phyloP scores from a whole-genome alignment of 1,140 invertebrate species.

The Nylanderia fulva region DNA sequence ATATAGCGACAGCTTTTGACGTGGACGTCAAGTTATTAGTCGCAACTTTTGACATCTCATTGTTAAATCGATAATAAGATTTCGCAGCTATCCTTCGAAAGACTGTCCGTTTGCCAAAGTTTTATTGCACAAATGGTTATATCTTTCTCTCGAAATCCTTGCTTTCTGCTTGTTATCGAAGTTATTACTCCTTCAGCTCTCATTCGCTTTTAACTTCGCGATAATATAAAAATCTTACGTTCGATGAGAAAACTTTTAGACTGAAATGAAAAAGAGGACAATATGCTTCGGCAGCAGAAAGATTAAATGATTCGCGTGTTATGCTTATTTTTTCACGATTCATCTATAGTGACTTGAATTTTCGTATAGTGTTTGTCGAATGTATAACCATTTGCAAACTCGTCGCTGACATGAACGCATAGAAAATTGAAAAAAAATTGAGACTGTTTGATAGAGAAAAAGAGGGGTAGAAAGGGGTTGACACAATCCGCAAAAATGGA shows the following conservation, averaged over 20 bases:
- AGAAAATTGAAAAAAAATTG: constrained; percentile 7
- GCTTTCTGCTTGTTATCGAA: background rate
- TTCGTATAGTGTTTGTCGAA: constrained; percentile 38
- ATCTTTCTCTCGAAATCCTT: background rate
- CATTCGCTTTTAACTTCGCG: background rate
- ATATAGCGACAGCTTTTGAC: background rate
- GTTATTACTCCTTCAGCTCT: background rate
- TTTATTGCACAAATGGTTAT: background rate
- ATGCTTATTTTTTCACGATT: constrained; percentile 21
- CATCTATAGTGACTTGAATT: constrained; percentile 45
- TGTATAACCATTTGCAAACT: constrained; percentile 16
- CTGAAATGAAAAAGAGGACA: background rate
- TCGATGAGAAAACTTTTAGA: background rate
- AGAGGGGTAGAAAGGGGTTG: background rate
- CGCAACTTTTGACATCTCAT: background rate
- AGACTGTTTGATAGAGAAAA: constrained; percentile 57
- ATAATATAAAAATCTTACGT: background rate
- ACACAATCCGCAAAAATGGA: constrained; percentile 71
- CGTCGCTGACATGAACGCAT: constrained; percentile 35
- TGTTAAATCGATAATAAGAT: constrained; percentile 18
- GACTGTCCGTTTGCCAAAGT: background rate
- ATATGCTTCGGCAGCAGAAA: background rate
- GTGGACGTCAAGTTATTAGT: background rate
- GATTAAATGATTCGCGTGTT: constrained; percentile 32
- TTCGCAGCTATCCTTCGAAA: background rate